Evolutionary conservation across 2,888 invertebrate species (phyloP).

Genomic region (Sarcophaga rosellei): DNA sequence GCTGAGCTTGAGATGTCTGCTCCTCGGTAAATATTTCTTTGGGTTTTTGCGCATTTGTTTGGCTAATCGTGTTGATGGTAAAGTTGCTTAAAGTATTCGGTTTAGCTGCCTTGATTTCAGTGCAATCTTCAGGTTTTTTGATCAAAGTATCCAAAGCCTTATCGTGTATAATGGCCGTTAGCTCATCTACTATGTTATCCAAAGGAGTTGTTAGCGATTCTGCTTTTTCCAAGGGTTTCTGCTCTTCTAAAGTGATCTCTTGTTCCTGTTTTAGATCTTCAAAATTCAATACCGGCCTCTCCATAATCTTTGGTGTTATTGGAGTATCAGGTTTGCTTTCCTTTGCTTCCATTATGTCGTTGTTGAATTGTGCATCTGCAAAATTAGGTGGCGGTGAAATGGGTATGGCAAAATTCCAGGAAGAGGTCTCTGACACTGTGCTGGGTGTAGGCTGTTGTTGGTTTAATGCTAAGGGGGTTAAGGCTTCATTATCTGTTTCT

Average conservation of each 20-base stretch:
- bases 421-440: slow-evolving; percentile 69
- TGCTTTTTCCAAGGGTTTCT: not conserved
- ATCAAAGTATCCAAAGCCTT: slow-evolving; percentile 76
- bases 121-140: slow-evolving; percentile 68
- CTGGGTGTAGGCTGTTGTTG: slow-evolving; percentile 43
- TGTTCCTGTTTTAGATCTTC: slow-evolving; percentile 63
- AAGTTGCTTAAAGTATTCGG: slow-evolving; percentile 78
- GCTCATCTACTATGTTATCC: slow-evolving; percentile 77
- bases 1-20: not conserved
- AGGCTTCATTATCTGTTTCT: slow-evolving; percentile 63
- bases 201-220: slow-evolving; percentile 71
- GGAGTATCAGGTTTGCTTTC: slow-evolving; percentile 67
- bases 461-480: slow-evolving; percentile 55
- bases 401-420: slow-evolving; percentile 78
- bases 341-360: slow-evolving; percentile 1
- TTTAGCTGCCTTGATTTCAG: slow-evolving; percentile 76
- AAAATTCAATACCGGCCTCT: slow-evolving; percentile 70
- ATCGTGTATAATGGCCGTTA: slow-evolving; percentile 75
- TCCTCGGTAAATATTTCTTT: slow-evolving; percentile 35
- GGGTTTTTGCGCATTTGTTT: slow-evolving; percentile 35
- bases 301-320: slow-evolving; percentile 71
- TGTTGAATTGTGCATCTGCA: slow-evolving; percentile 73
- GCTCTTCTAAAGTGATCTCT: not conserved
- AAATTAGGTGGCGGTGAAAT: slow-evolving; percentile 80
- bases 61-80: slow-evolving; percentile 72